Conservation (phyloP, 2,113 vertebrate species). For the Oxyura jamaicensis region DNA sequence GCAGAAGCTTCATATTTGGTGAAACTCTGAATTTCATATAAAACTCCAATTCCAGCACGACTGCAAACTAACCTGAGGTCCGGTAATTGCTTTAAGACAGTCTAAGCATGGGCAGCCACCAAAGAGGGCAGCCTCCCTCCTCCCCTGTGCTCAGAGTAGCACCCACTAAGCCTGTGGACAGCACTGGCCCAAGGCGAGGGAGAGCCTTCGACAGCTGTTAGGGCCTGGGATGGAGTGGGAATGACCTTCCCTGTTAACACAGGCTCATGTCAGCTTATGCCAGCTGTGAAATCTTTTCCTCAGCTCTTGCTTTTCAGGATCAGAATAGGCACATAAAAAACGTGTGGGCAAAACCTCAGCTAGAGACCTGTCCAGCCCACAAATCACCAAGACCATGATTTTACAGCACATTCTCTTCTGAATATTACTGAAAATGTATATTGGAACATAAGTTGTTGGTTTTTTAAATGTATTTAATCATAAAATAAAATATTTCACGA, state of each 20-base stretch:
- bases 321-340: background rate
- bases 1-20: background rate
- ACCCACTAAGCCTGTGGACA: too few relatives aligned
- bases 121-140: background rate
- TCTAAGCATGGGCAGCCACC: background rate
- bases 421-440: background rate
- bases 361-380: background rate
- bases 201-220: background rate
- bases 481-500: background rate
- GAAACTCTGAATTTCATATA: background rate
- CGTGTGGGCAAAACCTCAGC: background rate
- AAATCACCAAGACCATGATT: background rate
- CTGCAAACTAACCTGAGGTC: background rate
- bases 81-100: background rate
- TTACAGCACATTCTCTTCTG: background rate
- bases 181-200: too few relatives aligned
- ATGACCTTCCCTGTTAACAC: too few relatives aligned
- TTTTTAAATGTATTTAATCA: background rate
- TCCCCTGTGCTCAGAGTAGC: rapidly evolving
- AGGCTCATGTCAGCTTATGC: background rate
- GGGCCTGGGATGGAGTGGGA: background rate
- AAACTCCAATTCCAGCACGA: background rate
- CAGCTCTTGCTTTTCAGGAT: background rate
- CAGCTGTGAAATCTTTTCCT: background rate
- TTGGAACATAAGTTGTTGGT: background rate